Conservation (phyloP, 2,113 vertebrate genomes). For the Cranoglanis bouderius region DNA sequence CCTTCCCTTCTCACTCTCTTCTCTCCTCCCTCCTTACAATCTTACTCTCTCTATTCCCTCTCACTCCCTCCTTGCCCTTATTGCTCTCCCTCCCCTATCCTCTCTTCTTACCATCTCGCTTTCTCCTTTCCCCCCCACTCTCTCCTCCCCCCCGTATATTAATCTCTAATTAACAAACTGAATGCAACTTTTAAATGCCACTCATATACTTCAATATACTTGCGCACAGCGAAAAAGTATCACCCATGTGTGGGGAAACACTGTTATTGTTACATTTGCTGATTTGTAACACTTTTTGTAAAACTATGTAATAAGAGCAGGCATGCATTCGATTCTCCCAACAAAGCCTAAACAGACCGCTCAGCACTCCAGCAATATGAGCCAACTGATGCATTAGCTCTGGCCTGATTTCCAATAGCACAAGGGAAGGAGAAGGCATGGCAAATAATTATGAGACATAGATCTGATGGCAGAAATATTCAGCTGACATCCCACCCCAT, state of each 20-base stretch:
- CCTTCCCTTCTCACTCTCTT: background rate
- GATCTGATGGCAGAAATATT: conserved; percentile 42
- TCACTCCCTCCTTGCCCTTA: background rate
- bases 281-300: conserved; percentile 1
- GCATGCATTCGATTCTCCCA: conserved; percentile 41
- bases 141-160: background rate
- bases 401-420: conserved; percentile 52
- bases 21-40: background rate
- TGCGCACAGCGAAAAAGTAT: background rate
- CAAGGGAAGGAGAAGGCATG: conserved; percentile 45
- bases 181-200: background rate
- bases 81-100: background rate
- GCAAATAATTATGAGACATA: conserved; percentile 52
- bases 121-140: background rate
- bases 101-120: background rate
- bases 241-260: background rate
- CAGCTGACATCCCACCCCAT: background rate
- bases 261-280: background rate
- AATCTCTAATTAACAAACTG: background rate
- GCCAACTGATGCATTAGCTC: conserved; percentile 50
- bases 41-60: background rate
- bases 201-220: no score
- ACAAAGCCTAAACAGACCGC: conserved; percentile 35
- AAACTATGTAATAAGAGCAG: conserved; percentile 26
- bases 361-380: background rate